Evolutionary conservation across 2,888 invertebrate species (phyloP).

Genomic region (Apodemia duryi): DNA sequence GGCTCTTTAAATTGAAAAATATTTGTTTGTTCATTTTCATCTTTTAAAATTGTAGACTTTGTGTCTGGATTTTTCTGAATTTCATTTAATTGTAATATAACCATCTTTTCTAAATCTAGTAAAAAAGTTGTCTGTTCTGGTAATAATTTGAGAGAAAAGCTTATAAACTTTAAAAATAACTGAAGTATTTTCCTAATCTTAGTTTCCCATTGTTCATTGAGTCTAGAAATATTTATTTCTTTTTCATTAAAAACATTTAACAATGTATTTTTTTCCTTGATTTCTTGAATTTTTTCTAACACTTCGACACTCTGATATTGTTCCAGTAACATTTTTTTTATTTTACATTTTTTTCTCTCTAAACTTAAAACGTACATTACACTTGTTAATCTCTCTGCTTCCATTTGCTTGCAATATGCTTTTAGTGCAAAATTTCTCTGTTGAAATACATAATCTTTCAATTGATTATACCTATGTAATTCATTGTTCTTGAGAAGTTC

Average conservation of each 20-base stretch:
- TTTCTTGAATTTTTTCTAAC: slow-evolving; percentile 45
- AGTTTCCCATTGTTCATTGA: slow-evolving; percentile 61
- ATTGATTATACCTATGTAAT: slow-evolving; percentile 40
- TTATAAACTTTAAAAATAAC: slow-evolving; percentile 64
- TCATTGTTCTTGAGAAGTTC: slow-evolving; percentile 55
- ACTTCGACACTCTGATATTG: slow-evolving; percentile 50
- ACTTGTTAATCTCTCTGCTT: slow-evolving; percentile 55
- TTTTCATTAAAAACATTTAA: slow-evolving; percentile 43
- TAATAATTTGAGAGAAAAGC: slow-evolving; percentile 59
- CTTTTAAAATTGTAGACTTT: slow-evolving; percentile 44
- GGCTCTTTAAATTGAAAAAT: slow-evolving; percentile 45
- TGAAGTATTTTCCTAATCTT: slow-evolving; percentile 60
- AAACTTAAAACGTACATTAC: slow-evolving; percentile 66
- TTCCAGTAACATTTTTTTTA: slow-evolving; percentile 56
- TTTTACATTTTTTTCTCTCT: slow-evolving; percentile 66
- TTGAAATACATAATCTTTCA: slow-evolving; percentile 46
- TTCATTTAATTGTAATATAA: slow-evolving; percentile 64
- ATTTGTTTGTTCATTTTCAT: slow-evolving; percentile 39
- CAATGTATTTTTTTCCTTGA: slow-evolving; percentile 47
- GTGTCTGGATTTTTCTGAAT: slow-evolving; percentile 49
- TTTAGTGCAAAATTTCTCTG: slow-evolving; percentile 59
- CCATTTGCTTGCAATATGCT: slow-evolving; percentile 53
- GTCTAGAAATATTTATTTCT: slow-evolving; percentile 43
- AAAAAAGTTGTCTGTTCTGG: slow-evolving; percentile 67
- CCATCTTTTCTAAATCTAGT: slow-evolving; percentile 63